These are phyloP conservation scores for Bovichtus variegatus DNA, from an alignment of 2,797 vertebrate genomes.

Conservation along the genomic window DNA sequence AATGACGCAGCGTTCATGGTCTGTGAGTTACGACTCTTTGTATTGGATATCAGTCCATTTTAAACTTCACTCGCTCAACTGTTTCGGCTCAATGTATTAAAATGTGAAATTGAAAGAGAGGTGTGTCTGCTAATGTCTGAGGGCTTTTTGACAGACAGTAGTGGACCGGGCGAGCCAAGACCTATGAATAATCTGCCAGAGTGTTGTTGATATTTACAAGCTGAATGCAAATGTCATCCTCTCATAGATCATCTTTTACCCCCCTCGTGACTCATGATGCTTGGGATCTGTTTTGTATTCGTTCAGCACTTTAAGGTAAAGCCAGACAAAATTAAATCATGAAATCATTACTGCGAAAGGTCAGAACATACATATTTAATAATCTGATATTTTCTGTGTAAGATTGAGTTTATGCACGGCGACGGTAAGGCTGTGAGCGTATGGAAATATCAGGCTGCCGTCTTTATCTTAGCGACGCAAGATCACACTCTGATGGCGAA, in stretches of 20 bases:
- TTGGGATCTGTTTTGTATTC: slow-evolving; percentile 78
- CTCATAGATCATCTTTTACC: slow-evolving; percentile 70
- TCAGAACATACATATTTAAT: slow-evolving; percentile 87
- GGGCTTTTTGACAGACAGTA: slow-evolving; percentile 57
- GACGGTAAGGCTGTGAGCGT: slow-evolving; percentile 49
- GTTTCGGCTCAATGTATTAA: slow-evolving; percentile 58
- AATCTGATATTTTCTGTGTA: slow-evolving; percentile 81
- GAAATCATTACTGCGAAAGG: slow-evolving; percentile 83
- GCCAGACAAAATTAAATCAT: slow-evolving; percentile 82
- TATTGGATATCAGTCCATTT: slow-evolving; percentile 53
- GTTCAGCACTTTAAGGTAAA: slow-evolving; percentile 79
- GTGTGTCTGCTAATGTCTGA: slow-evolving; percentile 52
- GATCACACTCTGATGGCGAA: slow-evolving; percentile 26
- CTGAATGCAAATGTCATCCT: slow-evolving; percentile 78
- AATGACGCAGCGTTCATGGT: slow-evolving; percentile 42
- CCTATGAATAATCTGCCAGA: slow-evolving; percentile 72
- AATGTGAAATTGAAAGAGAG: slow-evolving; percentile 62
- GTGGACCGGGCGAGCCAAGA: slow-evolving; percentile 39
- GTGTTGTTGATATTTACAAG: slow-evolving; percentile 83
- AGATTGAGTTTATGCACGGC: slow-evolving; percentile 69
- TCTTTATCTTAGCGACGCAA: slow-evolving; percentile 45
- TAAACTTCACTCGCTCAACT: slow-evolving; percentile 63
- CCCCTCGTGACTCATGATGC: slow-evolving; percentile 34
- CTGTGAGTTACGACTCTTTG: slow-evolving; percentile 59
- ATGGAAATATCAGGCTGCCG: slow-evolving; percentile 44